phyloP scores from a whole-genome alignment of 2,888 invertebrate species.

The Hypolimnas misippus region DNA sequence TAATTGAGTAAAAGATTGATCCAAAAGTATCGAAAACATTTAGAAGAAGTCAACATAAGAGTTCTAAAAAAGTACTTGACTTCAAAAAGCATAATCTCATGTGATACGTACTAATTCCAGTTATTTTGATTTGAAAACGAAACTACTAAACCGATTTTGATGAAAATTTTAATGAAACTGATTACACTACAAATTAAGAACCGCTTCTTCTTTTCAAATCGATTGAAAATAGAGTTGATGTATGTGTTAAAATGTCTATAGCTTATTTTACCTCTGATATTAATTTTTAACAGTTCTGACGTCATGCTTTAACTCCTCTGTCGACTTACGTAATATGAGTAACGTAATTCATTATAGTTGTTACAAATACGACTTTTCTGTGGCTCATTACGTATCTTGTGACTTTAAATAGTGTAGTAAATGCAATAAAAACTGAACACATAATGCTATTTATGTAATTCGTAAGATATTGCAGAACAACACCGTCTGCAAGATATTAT shows the following conservation, averaged over 20 bases:
- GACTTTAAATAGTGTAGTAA: conserved; percentile 24
- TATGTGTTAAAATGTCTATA: neutral
- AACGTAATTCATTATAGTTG: conserved; percentile 28
- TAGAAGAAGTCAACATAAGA: no score
- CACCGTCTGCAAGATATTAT: neutral
- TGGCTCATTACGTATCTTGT: conserved; percentile 26
- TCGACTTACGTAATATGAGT: conserved; percentile 29
- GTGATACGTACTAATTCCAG: no score
- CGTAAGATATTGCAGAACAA: conserved; percentile 1
- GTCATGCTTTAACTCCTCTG: conserved; percentile 25
- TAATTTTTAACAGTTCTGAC: conserved; percentile 6
- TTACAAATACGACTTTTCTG: conserved; percentile 24
- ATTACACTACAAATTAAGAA: no score
- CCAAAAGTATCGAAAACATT: no score
- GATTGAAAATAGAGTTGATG: no score
- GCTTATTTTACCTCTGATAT: neutral
- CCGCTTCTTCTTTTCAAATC: no score
- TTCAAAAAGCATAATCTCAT: no score
- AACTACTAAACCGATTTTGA: no score
- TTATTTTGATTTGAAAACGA: no score
- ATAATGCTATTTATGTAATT: conserved; percentile 23
- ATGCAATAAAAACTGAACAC: conserved; percentile 18
- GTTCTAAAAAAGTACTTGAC: no score
- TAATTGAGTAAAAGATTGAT: no score
- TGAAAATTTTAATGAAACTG: no score